Base-by-base conservation (phyloP, 2,113 vertebrate species). In the Cyprinodon brontotheroides region DNA sequence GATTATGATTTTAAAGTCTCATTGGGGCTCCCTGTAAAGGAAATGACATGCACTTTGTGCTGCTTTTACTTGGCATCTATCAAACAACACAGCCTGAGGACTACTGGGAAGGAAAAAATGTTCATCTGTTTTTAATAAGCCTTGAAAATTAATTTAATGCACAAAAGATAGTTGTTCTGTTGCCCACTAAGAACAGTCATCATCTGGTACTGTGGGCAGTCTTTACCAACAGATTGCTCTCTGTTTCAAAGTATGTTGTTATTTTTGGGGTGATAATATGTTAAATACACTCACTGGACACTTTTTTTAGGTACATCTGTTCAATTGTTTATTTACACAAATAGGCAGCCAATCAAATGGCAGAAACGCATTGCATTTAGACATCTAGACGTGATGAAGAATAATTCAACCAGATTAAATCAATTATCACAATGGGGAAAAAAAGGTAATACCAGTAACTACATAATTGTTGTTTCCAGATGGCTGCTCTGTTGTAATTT, bases 11-110 rank as follows among this genome's bases (percentile, higher is more conserved):
- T 65, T 72, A 50, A 62, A 82, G 74, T 87, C 62, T 85, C 69
- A 87, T 82, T 87, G 75, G 80, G 79, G 45, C 79, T 45, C 80
- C 82, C 62, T 83, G 38, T 68, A 74, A 80, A 74, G 80, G 71
- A 86, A 90, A 90, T 81, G 68, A 84, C 75, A 75, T 85, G 83
- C 79, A 87, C 79, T 83, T 89, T 68, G 73, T 61, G 65, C 76
- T 66, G 72, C 17, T 50, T 61, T 85, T 53, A 76, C 76, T 3
- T 22, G 80, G 73, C 83, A 78, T 76, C 75, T 68, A 72, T 78
- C 77, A 86, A 72, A 68, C 60, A 82, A 73, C 60, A 12, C n/a
- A 71, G 43, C 38, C 17, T 37, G 48, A 69, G 39, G 4, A 60
- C 13, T 38, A 76, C 65, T 38, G 29, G 80, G 53, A 71, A 79